Evolutionary conservation across 2,888 invertebrate genomes (phyloP), one percentile per base, ranked within the genome.

Genomic region (Euplexia lucipara): DNA sequence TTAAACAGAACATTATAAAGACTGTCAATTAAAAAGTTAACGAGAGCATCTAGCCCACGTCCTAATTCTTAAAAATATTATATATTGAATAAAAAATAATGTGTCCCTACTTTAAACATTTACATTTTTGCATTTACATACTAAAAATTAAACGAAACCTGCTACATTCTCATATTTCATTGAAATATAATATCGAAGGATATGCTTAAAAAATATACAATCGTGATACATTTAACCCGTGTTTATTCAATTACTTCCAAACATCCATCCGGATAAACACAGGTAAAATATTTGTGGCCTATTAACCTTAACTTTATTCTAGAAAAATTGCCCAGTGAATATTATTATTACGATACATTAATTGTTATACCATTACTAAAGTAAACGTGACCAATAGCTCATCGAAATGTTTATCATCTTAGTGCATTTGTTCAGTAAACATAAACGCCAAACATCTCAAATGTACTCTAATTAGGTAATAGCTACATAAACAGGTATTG

Each of bases 391-490:
- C 63, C 20, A 20, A 30, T 10, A 22, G 22, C 49, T 9, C 53
- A 57, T 75, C 47, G 35, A 44, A 22, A 37, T 57, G 10, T 54
- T 57, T 60, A 54, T 58, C 20, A 48, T 60, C 35, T 60, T 18
- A 35, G 3, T 32, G 16, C 45, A 79, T 79, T 79, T 68, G 51
- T 37, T 59, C 41, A 37, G 76, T 70, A 54, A 60, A 60, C 32
- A 61, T 49, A 39, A 57, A 61, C 18, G 20, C 44, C 57, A 70
- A 69, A 75, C 39, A 79, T 69, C 10, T 20, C 8, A 70, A 79
- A 79, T 69, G 47, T 69, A 69, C 64, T 61, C 16, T 61, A 44
- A 79, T 70, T 48, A 54, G 32, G 9, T 63, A 75, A 61, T 57
- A 44, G 49, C 35, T 54, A 58, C 14, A 48, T 18, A 60, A 54